A percentile compares a stretch with the other conserved stretches of the same genome.
These are phyloP conservation scores for Antigone vipio DNA, from an alignment of 2,113 vertebrate species.

Conservation along the genomic window DNA sequence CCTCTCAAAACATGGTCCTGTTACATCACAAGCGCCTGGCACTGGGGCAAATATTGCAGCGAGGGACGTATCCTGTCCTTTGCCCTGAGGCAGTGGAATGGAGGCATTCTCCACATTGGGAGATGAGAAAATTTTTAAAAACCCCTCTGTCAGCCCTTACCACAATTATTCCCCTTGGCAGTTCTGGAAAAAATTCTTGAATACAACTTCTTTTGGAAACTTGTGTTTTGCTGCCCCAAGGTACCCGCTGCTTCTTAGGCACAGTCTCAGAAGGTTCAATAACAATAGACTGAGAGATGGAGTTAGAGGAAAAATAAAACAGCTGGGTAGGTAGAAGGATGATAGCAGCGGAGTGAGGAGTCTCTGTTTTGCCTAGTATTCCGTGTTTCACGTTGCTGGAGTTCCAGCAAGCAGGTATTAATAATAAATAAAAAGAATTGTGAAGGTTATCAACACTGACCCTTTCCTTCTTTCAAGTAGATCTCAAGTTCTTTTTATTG, in stretches of 20 bases:
- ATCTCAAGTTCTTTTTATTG: conserved; percentile 48
- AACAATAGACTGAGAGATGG: not conserved
- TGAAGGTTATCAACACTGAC: conserved; percentile 36
- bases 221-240: not conserved
- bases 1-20: not conserved
- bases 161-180: not conserved
- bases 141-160: not conserved
- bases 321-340: not conserved
- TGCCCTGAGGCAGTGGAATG: not conserved
- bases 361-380: not conserved
- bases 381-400: not conserved
- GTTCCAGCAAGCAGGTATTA: conserved; percentile 40
- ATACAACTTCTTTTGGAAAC: not conserved
- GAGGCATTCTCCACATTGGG: not conserved
- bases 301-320: not conserved
- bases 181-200: not conserved
- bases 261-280: not conserved
- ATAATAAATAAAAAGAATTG: conserved; percentile 67
- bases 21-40: not conserved
- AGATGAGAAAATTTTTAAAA: not conserved
- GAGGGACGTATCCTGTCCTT: not conserved
- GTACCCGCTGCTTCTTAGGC: not conserved
- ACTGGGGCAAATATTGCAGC: not conserved
- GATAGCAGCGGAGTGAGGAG: not conserved
- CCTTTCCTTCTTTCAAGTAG: conserved; percentile 46